Percentiles rank a stretch among this genome's conserved stretches.
Evolutionary conservation across 2,888 invertebrate species (phyloP).

Genomic region (Cheilosia variabilis): DNA sequence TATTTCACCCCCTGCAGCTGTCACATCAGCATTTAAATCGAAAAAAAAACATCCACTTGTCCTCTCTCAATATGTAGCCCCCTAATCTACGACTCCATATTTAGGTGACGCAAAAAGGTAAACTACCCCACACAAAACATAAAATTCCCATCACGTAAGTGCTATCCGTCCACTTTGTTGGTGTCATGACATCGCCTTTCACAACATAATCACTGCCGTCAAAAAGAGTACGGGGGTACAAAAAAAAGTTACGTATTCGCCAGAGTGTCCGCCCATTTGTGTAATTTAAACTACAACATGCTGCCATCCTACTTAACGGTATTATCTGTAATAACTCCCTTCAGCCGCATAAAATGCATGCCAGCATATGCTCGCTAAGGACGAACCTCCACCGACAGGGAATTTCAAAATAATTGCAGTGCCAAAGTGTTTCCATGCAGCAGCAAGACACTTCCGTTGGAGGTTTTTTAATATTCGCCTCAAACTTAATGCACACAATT

Average conservation of each 20-base stretch:
- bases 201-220: neutral
- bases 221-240: neutral
- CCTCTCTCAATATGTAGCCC: too few relatives aligned
- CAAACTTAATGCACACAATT: constrained; percentile 8
- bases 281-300: neutral
- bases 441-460: neutral
- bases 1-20: too few relatives aligned
- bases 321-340: neutral
- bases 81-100: too few relatives aligned
- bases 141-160: neutral
- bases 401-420: neutral
- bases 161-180: neutral
- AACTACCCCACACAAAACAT: neutral
- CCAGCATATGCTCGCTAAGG: neutral
- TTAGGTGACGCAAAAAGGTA: too few relatives aligned
- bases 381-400: neutral
- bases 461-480: neutral
- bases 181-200: neutral
- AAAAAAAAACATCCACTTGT: too few relatives aligned
- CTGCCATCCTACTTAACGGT: neutral
- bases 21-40: too few relatives aligned
- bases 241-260: neutral
- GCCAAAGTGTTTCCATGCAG: constrained; percentile 4
- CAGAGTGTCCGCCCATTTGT: neutral
- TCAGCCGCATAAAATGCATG: neutral